These are phyloP conservation scores for Eurystomus glaucurus DNA, from an alignment of 2,797 vertebrate genomes.

Conservation along the genomic window DNA sequence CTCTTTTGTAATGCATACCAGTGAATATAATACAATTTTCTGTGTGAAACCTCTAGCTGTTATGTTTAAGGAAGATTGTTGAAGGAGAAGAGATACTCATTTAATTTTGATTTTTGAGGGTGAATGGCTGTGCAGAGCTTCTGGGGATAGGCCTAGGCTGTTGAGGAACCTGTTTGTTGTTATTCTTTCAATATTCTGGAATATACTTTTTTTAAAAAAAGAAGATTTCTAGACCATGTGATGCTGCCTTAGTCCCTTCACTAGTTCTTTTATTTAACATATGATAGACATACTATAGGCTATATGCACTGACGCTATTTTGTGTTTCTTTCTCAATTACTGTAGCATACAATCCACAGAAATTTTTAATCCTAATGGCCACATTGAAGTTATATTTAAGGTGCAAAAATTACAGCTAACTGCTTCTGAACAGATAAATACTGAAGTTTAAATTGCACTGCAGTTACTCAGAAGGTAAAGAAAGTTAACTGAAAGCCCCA, in stretches of 20 bases:
- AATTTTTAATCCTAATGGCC: not conserved
- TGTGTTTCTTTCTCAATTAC: not conserved
- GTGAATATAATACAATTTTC: not conserved
- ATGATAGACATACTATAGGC: rapidly evolving
- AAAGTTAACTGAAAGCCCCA: not conserved
- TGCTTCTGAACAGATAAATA: not conserved
- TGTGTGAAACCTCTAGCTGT: not conserved
- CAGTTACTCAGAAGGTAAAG: not conserved
- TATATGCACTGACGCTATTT: not conserved
- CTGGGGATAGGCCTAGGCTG: not conserved
- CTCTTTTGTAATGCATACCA: not conserved
- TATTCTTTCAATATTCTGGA: not conserved
- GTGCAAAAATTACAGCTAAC: not conserved
- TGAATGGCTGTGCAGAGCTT: not conserved
- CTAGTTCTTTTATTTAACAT: not conserved
- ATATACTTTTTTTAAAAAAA: not conserved
- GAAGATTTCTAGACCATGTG: not conserved
- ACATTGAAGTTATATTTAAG: not conserved
- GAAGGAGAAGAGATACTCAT: not conserved
- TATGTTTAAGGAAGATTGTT: not conserved
- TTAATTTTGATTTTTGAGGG: not conserved
- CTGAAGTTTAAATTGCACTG: not conserved
- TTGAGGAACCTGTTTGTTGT: not conserved
- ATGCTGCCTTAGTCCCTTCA: not conserved
- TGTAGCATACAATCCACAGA: not conserved